These are phyloP conservation scores for Melipona quadrifasciata DNA, from an alignment of 1,140 invertebrate species.

Conservation along the genomic window DNA sequence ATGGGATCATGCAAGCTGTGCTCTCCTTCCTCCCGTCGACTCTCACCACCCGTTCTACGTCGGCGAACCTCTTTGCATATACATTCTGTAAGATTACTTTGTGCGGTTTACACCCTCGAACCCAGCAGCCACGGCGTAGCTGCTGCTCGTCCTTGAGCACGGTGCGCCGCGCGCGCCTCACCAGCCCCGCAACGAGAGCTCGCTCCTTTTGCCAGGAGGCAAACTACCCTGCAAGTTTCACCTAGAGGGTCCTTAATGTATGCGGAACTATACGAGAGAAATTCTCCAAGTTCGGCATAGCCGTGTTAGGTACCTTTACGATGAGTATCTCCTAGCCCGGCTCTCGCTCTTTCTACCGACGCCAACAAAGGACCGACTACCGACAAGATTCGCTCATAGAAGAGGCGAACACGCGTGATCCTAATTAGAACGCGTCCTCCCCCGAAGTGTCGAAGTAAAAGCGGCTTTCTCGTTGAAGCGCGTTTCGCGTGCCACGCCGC, in stretches of 20 bases:
- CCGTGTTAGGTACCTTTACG: constrained; percentile 75
- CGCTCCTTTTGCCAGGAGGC: constrained; percentile 69
- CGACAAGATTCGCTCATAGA: constrained; percentile 65
- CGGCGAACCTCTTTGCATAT: constrained; percentile 82
- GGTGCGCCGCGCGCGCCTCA: constrained; percentile 45
- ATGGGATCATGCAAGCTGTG: constrained; percentile 80
- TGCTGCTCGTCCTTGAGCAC: constrained; percentile 50
- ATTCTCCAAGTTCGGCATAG: constrained; percentile 77
- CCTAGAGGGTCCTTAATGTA: constrained; percentile 78
- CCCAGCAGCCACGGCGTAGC: constrained; percentile 35
- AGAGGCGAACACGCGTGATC: constrained; percentile 80
- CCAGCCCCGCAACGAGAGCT: constrained; percentile 57
- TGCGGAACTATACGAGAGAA: constrained; percentile 78
- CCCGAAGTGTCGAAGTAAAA: constrained; percentile 73
- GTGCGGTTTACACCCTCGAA: constrained; percentile 80
- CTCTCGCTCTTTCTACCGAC: constrained; percentile 25
- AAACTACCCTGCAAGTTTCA: constrained; percentile 77
- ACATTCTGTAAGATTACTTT: constrained; percentile 83
- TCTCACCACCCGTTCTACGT: constrained; percentile 49
- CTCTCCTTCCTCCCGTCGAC: constrained; percentile 63
- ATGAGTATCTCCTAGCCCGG: constrained; percentile 61
- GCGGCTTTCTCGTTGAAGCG: constrained; percentile 63
- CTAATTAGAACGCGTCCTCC: constrained; percentile 80
- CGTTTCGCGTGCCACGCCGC: constrained; percentile 38
- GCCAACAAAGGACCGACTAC: constrained; percentile 50